phyloP scores from a whole-genome alignment of 2,797 vertebrate species.

The Notoglanidium macrostoma region DNA sequence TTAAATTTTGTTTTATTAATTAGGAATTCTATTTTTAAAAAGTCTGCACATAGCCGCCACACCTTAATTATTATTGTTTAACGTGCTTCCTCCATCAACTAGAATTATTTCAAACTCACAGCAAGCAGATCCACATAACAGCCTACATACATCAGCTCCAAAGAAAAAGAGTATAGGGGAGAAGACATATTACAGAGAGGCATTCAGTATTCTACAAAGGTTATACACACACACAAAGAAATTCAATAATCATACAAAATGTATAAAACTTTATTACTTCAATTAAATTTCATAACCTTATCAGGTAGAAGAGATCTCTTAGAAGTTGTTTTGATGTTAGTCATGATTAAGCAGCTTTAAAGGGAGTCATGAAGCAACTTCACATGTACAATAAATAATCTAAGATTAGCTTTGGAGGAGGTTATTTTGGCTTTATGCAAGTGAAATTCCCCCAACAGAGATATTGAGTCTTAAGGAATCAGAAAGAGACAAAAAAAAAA shows the following conservation, averaged over 20 bases:
- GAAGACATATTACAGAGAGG: background rate
- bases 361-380: background rate
- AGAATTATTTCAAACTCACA: background rate
- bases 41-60: background rate
- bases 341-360: background rate
- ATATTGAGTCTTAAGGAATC: background rate
- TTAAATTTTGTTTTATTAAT: background rate
- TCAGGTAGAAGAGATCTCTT: conserved; percentile 1
- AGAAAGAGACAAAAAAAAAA: background rate
- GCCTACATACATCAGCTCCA: background rate
- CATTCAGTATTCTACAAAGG: background rate
- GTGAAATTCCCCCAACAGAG: background rate
- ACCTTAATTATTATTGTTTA: background rate
- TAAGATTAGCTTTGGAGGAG: background rate
- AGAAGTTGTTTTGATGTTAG: background rate
- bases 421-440: background rate
- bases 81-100: background rate
- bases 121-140: background rate
- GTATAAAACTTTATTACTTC: background rate
- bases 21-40: background rate
- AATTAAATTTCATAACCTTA: background rate
- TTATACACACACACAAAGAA: background rate
- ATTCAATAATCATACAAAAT: background rate
- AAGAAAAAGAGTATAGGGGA: background rate
- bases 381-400: background rate